phyloP scores from a whole-genome alignment of 2,797 vertebrate species.

The Spondyliosoma cantharus region DNA sequence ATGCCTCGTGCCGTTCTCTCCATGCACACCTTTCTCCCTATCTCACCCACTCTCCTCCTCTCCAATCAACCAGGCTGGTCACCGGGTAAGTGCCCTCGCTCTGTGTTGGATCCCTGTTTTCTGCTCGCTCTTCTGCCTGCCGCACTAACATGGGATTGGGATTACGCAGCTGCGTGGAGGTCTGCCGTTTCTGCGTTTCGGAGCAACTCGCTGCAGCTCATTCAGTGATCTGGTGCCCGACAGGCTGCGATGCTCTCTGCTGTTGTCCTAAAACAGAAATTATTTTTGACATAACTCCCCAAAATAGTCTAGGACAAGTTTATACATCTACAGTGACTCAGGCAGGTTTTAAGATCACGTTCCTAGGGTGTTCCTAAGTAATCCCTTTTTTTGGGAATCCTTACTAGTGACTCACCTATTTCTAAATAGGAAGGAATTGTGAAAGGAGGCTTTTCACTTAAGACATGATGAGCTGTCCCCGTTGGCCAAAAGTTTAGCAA shows the following conservation, averaged over 20 bases:
- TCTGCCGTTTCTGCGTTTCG: slow-evolving; percentile 32
- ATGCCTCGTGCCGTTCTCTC: slow-evolving; percentile 81
- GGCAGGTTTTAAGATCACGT: background rate
- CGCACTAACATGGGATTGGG: slow-evolving; percentile 63
- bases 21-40: slow-evolving; percentile 80
- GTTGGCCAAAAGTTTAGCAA: no score
- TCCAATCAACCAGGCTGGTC: slow-evolving; percentile 98
- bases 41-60: slow-evolving; percentile 82
- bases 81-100: slow-evolving; percentile 96
- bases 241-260: background rate
- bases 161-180: background rate
- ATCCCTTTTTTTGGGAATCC: background rate
- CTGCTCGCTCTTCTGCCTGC: slow-evolving; percentile 79
- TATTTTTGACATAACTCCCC: background rate
- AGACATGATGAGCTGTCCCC: background rate
- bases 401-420: background rate
- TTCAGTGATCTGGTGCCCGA: slow-evolving; percentile 8
- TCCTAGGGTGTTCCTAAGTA: background rate
- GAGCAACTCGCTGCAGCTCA: slow-evolving; percentile 15
- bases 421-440: background rate
- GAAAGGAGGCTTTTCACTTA: background rate
- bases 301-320: background rate
- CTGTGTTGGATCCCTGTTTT: slow-evolving; percentile 71
- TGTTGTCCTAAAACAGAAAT: slow-evolving; percentile 7
- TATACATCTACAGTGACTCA: background rate